Conservation (phyloP, 2,113 vertebrate genomes). For the Saimiri boliviensis region DNA sequence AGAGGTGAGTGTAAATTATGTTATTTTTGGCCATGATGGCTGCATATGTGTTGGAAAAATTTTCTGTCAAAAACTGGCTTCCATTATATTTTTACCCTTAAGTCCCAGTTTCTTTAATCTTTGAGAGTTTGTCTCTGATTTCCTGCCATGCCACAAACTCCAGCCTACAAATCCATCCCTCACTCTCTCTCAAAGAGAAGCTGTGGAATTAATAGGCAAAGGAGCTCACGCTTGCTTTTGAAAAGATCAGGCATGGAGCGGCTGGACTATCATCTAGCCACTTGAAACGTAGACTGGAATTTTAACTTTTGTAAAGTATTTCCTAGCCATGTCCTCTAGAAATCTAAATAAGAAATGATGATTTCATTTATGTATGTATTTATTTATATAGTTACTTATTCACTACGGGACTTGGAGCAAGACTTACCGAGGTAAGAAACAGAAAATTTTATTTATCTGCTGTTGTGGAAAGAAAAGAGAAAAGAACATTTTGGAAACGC, state of each 20-base stretch:
- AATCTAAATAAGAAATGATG: neutral
- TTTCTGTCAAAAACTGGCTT: conserved; percentile 33
- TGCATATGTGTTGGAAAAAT: neutral
- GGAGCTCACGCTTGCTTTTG: neutral
- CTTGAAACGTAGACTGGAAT: neutral
- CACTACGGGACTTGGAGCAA: neutral
- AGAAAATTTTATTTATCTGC: neutral
- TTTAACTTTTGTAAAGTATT: conserved; percentile 28
- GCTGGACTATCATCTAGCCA: neutral
- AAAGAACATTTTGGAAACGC: neutral
- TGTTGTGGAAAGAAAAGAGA: neutral
- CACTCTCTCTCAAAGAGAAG: neutral
- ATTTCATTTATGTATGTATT: neutral
- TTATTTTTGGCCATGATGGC: neutral
- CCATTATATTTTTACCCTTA: neutral
- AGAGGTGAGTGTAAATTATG: neutral
- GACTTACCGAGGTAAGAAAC: neutral
- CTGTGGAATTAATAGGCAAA: neutral
- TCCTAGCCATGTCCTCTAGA: neutral
- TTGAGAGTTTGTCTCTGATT: conserved; percentile 16
- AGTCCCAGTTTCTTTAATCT: conserved; percentile 8
- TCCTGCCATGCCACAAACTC: neutral
- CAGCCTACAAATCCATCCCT: neutral
- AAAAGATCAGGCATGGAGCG: rapidly evolving
- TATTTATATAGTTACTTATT: neutral